Conservation (phyloP, 2,797 vertebrate genomes). For the Tokudaia muenninki region DNA sequence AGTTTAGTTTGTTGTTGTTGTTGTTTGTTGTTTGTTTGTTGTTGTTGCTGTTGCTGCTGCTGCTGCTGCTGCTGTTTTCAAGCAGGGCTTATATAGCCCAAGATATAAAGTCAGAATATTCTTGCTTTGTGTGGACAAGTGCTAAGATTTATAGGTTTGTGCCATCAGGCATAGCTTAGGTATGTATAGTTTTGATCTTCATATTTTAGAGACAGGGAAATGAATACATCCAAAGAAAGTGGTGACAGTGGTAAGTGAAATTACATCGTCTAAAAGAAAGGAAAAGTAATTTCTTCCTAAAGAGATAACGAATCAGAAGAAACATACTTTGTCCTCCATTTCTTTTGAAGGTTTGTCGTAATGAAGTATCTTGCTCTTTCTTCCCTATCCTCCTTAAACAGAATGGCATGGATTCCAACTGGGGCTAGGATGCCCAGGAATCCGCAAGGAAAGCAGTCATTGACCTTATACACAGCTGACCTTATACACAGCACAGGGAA, state of each 20-base stretch:
- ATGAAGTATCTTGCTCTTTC: background rate
- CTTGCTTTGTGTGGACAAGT: background rate
- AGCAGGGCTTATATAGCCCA: background rate
- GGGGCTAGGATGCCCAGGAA: background rate
- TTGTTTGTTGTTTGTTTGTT: too few species aligned
- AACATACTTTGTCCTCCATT: background rate
- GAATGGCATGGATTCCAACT: background rate
- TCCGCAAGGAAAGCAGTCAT: background rate
- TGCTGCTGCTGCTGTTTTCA: background rate
- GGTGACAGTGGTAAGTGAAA: background rate
- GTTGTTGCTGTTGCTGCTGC: background rate
- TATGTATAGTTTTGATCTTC: background rate
- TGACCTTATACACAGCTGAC: background rate
- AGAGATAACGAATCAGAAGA: background rate
- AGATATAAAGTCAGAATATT: background rate
- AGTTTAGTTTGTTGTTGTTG: background rate
- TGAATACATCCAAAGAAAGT: slow-evolving; percentile 4
- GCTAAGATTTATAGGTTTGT: background rate
- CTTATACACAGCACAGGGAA: background rate
- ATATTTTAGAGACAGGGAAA: slow-evolving; percentile 46
- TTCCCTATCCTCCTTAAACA: background rate
- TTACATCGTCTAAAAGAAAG: background rate
- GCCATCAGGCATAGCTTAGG: too few species aligned
- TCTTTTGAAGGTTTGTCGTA: background rate
- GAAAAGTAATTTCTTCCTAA: slow-evolving; percentile 22